Conservation (phyloP, 2,113 vertebrate species). For the Paralichthys olivaceus region DNA sequence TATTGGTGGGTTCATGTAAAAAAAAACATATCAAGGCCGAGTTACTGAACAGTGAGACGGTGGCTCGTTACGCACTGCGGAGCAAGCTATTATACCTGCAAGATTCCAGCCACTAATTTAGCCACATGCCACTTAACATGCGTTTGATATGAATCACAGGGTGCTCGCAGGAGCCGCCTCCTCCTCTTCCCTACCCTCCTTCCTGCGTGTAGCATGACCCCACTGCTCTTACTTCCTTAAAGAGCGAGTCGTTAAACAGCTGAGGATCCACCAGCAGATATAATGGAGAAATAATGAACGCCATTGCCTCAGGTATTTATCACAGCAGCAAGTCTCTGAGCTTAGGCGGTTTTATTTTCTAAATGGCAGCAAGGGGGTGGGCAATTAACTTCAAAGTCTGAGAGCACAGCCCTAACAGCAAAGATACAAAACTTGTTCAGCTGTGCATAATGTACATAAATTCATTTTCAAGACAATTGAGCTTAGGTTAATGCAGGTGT, state of each 20-base stretch:
- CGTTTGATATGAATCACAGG: conserved; percentile 74
- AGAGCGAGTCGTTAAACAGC: conserved; percentile 68
- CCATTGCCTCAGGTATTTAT: conserved; percentile 67
- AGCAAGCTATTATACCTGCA: conserved; percentile 68
- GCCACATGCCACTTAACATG: conserved; percentile 64
- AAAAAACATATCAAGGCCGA: conserved; percentile 64
- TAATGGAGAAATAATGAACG: conserved; percentile 71
- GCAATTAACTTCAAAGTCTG: conserved; percentile 45
- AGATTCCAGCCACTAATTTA: conserved; percentile 72
- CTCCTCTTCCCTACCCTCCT: not conserved
- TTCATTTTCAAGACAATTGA: conserved; percentile 9
- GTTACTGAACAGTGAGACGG: conserved; percentile 61
- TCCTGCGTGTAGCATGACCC: conserved; percentile 49
- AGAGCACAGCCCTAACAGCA: conserved; percentile 24
- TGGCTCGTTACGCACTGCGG: conserved; percentile 58
- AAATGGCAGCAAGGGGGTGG: conserved; percentile 37
- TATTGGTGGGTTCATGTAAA: conserved; percentile 66
- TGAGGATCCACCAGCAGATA: conserved; percentile 61
- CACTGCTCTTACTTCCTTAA: conserved; percentile 53
- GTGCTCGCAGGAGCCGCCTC: conserved; percentile 48
- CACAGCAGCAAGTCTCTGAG: conserved; percentile 53
- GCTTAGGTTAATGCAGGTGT: not conserved
- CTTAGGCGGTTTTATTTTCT: conserved; percentile 39
- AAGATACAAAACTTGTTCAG: conserved; percentile 24
- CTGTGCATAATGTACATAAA: not conserved